Evolutionary conservation across 2,113 vertebrate species (phyloP).

Genomic region (Channa maculata): DNA sequence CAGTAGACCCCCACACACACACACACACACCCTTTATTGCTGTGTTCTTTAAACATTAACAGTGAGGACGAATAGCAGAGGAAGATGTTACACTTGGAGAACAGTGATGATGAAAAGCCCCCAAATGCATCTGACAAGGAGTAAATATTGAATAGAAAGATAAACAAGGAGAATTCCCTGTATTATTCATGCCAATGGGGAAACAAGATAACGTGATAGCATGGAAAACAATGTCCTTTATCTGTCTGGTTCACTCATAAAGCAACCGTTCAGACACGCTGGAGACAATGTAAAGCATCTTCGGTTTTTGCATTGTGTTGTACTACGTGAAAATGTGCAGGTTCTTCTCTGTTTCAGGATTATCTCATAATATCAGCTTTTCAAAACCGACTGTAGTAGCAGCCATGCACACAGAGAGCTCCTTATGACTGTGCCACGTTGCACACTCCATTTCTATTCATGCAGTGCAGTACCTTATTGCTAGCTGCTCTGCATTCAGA

Average conservation of each 20-base stretch:
- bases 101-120: slow-evolving; percentile 80
- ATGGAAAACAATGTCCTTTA: slow-evolving; percentile 56
- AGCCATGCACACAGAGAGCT: not conserved
- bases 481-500: slow-evolving; percentile 64
- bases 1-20: slow-evolving; percentile 30
- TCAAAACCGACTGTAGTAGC: slow-evolving; percentile 44
- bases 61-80: slow-evolving; percentile 58
- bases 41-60: slow-evolving; percentile 79
- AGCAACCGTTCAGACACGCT: slow-evolving; percentile 17
- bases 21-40: slow-evolving; percentile 43
- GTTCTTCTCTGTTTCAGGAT: slow-evolving; percentile 31
- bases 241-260: slow-evolving; percentile 48
- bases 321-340: not conserved
- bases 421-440: slow-evolving; percentile 43
- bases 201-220: slow-evolving; percentile 60
- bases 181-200: slow-evolving; percentile 73
- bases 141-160: slow-evolving; percentile 84
- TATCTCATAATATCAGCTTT: slow-evolving; percentile 47
- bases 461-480: slow-evolving; percentile 39
- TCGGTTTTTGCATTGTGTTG: not conserved
- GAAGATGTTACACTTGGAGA: slow-evolving; percentile 63
- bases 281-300: slow-evolving; percentile 12
- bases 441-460: slow-evolving; percentile 62
- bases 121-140: slow-evolving; percentile 83
- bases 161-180: slow-evolving; percentile 80